Evolutionary conservation across 2,888 invertebrate genomes (phyloP).

Genomic region (Drosophila glabriapex): DNA sequence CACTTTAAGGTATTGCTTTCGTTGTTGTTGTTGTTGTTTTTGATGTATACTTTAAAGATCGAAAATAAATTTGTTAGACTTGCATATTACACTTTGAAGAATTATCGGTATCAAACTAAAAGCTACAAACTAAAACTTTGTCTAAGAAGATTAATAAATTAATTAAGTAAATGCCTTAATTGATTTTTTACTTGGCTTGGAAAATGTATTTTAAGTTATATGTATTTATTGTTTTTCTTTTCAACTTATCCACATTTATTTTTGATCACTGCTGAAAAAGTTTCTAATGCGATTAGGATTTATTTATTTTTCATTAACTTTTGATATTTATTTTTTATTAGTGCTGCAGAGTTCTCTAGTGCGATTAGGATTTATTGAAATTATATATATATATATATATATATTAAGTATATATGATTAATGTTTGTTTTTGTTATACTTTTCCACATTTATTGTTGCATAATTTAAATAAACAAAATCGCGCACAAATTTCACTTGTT

Average conservation of each 20-base stretch:
- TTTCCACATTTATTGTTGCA: constrained; percentile 46
- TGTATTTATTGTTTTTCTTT: not conserved
- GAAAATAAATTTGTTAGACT: constrained; percentile 32
- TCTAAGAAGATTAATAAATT: not conserved
- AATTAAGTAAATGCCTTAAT: not conserved
- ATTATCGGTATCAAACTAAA: not conserved
- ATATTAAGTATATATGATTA: not conserved
- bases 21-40: constrained; percentile 84
- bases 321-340: not conserved
- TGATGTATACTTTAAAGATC: constrained; percentile 57
- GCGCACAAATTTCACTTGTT: constrained; percentile 39
- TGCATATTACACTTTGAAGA: constrained; percentile 1
- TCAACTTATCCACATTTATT: not conserved
- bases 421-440: not conserved
- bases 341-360: not conserved
- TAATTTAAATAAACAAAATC: constrained; percentile 73
- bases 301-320: not conserved
- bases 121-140: not conserved
- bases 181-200: not conserved
- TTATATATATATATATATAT: not conserved
- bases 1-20: constrained; percentile 84
- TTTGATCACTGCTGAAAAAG: not conserved
- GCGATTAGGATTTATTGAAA: not conserved
- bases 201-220: not conserved
- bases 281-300: not conserved